Evolutionary conservation across 2,113 vertebrate species (phyloP).

Genomic region (Piprites chloris): DNA sequence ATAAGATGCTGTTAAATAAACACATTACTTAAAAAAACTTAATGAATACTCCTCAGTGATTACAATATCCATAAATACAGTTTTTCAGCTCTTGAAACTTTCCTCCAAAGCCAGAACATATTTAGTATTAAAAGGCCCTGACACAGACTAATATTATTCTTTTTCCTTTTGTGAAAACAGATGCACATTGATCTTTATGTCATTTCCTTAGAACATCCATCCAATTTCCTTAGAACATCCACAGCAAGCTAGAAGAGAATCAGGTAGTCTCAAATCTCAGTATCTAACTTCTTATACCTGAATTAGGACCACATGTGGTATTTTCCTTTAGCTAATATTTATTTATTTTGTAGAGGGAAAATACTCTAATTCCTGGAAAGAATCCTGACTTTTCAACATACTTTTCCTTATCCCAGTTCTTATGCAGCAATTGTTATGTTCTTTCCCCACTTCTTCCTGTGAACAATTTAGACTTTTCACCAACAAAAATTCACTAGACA

Average conservation of each 20-base stretch:
- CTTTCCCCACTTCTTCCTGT: not conserved
- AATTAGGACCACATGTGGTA: not conserved
- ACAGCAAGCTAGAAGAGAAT: not conserved
- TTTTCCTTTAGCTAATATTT: not conserved
- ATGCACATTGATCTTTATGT: not conserved
- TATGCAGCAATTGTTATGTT: not conserved
- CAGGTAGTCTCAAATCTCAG: not conserved
- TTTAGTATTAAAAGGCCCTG: not conserved
- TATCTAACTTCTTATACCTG: not conserved
- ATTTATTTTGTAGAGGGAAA: not conserved
- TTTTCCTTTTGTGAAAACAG: not conserved
- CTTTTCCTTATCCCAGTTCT: not conserved
- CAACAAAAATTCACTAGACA: not conserved
- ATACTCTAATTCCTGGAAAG: not conserved
- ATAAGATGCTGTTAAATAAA: not conserved
- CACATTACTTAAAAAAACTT: not conserved
- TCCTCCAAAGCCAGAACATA: not conserved
- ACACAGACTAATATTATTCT: not conserved
- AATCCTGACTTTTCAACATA: not conserved
- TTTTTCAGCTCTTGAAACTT: not conserved
- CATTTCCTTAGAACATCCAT: not conserved
- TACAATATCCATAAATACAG: not conserved
- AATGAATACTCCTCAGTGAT: not conserved
- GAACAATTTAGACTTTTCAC: not conserved
- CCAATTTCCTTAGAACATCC: not conserved